Conservation (phyloP, 2,888 invertebrate genomes). For the Palloptera scutellata region DNA sequence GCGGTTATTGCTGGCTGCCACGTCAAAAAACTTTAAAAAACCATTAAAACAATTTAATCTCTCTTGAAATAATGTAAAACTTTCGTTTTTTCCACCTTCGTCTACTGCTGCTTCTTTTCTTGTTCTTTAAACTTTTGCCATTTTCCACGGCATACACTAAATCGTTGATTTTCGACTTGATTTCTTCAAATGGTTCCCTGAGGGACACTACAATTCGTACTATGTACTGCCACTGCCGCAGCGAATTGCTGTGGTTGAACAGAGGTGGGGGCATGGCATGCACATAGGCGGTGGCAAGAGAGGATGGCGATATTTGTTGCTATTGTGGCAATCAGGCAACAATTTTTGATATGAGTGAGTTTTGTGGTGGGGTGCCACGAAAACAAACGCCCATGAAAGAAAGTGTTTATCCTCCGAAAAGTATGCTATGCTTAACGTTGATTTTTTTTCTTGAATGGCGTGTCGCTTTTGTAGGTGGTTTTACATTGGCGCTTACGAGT, state of each 20-base stretch:
- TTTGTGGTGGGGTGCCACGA: neutral
- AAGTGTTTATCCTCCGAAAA: conserved; percentile 24
- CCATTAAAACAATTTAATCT: conserved; percentile 65
- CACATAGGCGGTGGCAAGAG: conserved; percentile 16
- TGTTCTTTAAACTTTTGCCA: conserved; percentile 32
- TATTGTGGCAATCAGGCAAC: conserved; percentile 25
- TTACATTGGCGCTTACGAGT: conserved; percentile 51
- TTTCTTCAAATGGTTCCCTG: conserved; percentile 45
- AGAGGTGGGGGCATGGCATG: too few species aligned
- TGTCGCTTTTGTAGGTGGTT: conserved; percentile 42
- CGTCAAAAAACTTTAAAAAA: conserved; percentile 50
- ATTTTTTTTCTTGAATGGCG: conserved; percentile 20
- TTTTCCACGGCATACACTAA: conserved; percentile 39
- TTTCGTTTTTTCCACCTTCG: conserved; percentile 40
- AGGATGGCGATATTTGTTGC: neutral
- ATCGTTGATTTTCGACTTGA: conserved; percentile 52
- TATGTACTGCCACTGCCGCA: conserved; percentile 22
- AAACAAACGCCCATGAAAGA: neutral
- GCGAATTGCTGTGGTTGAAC: neutral
- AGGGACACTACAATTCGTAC: conserved; percentile 41
- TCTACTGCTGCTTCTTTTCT: conserved; percentile 5
- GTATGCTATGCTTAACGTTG: conserved; percentile 24
- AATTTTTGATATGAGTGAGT: conserved; percentile 1
- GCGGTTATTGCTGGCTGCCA: conserved; percentile 32
- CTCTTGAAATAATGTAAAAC: conserved; percentile 55